Evolutionary conservation across 2,797 vertebrate species (phyloP).

Genomic region (Acropternis orthonyx): DNA sequence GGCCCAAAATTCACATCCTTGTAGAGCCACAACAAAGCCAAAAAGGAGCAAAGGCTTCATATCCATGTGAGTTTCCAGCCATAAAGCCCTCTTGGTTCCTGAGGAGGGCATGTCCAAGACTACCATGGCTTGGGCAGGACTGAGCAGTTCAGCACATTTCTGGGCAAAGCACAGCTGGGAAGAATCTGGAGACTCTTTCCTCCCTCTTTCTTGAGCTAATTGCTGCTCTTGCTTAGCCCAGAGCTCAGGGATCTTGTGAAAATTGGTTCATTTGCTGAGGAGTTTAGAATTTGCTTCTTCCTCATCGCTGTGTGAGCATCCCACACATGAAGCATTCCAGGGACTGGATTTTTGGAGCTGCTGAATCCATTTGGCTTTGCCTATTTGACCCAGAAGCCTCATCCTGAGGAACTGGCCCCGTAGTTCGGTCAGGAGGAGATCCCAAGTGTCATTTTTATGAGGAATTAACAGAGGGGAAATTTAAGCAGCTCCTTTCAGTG

Average conservation of each 20-base stretch:
- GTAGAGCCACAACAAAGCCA: too few species aligned
- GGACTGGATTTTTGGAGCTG: not conserved
- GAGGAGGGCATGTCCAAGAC: not conserved
- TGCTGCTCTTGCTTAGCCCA: not conserved
- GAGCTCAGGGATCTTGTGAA: not conserved
- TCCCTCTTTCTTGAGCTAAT: not conserved
- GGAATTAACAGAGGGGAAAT: not conserved
- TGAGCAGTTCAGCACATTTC: not conserved
- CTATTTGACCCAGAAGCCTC: not conserved
- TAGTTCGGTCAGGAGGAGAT: not conserved
- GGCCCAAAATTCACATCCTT: not conserved
- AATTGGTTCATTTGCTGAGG: not conserved
- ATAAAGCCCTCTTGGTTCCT: not conserved
- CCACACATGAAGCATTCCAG: fast-evolving
- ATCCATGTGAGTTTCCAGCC: too few species aligned
- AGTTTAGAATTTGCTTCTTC: not conserved
- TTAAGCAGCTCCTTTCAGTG: not conserved
- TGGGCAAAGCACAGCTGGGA: too few species aligned
- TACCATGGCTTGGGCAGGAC: not conserved
- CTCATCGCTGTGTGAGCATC: not conserved
- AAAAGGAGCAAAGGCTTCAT: too few species aligned
- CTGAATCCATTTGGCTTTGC: not conserved
- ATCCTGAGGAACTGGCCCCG: not conserved
- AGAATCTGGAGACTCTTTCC: not conserved
- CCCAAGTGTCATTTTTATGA: not conserved